Evolutionary conservation across 23 tunicate genomes (phyloP).

Genomic region (Halocynthia roretzi): DNA sequence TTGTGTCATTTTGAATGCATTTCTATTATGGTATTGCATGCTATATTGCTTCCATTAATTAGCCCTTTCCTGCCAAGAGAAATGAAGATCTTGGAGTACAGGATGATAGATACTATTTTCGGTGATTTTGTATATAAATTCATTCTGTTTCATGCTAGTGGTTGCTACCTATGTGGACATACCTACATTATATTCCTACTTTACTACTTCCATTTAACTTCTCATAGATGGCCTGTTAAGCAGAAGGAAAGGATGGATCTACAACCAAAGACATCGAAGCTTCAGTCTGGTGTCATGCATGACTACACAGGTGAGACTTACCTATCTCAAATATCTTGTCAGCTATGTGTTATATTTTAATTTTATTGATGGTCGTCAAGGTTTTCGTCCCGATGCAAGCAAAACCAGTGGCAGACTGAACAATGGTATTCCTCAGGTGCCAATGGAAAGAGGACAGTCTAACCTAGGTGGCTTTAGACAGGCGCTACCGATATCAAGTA

Average conservation of each 20-base stretch:
- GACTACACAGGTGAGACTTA: background rate
- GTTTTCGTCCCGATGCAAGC: conserved; percentile 60
- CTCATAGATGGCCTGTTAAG: conserved; percentile 74
- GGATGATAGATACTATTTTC: background rate
- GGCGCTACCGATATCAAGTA: conserved; percentile 43
- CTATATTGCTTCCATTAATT: background rate
- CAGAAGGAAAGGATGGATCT: conserved; percentile 75
- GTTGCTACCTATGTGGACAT: too few relatives aligned
- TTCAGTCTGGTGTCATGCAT: background rate
- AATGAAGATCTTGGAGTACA: background rate
- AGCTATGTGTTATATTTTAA: background rate
- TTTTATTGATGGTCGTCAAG: conserved; percentile 4
- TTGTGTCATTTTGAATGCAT: background rate
- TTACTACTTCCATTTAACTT: background rate
- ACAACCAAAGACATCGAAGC: conserved; percentile 42
- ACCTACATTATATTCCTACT: background rate
- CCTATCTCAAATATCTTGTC: background rate
- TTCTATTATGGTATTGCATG: background rate
- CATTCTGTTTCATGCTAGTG: too few relatives aligned
- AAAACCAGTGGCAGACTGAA: conserved; percentile 90
- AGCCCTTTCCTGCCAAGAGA: background rate
- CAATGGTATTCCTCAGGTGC: conserved; percentile 93
- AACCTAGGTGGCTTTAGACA: conserved; percentile 51
- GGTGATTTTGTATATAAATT: too few relatives aligned
- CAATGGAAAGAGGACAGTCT: conserved; percentile 37